These are phyloP conservation scores for Oreochromis spilurus DNA, from an alignment of 2,113 vertebrate species.

Conservation along the genomic window DNA sequence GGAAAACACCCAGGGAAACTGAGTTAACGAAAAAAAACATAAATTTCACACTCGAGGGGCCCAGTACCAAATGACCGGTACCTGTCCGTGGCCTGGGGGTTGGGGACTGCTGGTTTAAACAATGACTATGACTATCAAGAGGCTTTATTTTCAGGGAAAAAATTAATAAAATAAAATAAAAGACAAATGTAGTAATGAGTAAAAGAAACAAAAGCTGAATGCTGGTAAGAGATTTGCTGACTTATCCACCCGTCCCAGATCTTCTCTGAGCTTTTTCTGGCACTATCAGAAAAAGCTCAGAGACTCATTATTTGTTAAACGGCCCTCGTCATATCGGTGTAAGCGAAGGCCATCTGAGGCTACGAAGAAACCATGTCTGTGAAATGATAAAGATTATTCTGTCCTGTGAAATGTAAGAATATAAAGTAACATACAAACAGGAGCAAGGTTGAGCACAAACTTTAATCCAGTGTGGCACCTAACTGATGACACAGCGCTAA, in stretches of 20 bases:
- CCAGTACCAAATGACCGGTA: accelerated
- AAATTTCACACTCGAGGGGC: background rate
- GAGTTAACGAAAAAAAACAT: background rate
- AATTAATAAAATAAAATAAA: background rate
- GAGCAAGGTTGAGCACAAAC: background rate
- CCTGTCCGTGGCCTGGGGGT: background rate
- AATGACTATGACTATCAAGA: too few species aligned
- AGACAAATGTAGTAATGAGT: background rate
- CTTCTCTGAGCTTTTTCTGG: background rate
- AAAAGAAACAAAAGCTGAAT: background rate
- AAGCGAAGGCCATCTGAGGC: background rate
- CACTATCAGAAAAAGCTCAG: background rate
- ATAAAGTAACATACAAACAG: background rate
- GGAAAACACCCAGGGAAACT: background rate
- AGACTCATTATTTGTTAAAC: background rate
- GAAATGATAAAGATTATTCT: background rate
- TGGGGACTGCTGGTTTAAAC: background rate
- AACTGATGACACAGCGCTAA: background rate
- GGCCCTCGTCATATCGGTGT: background rate
- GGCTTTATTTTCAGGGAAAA: background rate
- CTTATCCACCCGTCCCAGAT: background rate
- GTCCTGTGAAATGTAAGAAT: background rate
- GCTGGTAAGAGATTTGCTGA: background rate
- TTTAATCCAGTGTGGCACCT: background rate
- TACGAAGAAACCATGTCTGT: background rate